These are phyloP conservation scores for Cyclophora punctaria DNA, from an alignment of 2,888 invertebrate species.

Conservation along the genomic window DNA sequence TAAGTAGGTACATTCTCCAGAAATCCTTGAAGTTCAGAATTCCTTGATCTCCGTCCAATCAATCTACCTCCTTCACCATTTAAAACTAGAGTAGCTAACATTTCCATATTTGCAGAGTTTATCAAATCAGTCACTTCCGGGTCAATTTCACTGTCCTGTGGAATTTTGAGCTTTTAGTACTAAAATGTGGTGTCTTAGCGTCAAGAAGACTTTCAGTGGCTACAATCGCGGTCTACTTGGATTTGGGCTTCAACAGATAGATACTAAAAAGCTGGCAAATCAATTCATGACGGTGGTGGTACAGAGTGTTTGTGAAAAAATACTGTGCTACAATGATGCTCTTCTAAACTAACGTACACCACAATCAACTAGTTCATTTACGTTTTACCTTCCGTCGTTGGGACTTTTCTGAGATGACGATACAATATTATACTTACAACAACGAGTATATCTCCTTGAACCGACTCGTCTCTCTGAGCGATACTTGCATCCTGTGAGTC, in stretches of 20 bases:
- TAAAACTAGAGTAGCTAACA: slow-evolving; percentile 90
- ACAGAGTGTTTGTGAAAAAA: slow-evolving; percentile 56
- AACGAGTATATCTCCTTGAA: slow-evolving; percentile 54
- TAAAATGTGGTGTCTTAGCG: not conserved
- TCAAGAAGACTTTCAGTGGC: slow-evolving; percentile 4
- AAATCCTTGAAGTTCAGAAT: slow-evolving; percentile 89
- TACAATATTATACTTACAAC: slow-evolving; percentile 61
- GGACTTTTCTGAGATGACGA: slow-evolving; percentile 43
- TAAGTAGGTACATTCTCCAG: slow-evolving; percentile 90
- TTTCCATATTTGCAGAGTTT: slow-evolving; percentile 88
- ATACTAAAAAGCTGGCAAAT: slow-evolving; percentile 71
- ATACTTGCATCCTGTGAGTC: slow-evolving; percentile 70
- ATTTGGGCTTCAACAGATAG: slow-evolving; percentile 37
- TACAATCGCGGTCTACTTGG: slow-evolving; percentile 42
- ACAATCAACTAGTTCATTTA: slow-evolving; percentile 58
- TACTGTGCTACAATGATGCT: slow-evolving; percentile 63
- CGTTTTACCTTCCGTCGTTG: slow-evolving; percentile 56
- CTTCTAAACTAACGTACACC: slow-evolving; percentile 63
- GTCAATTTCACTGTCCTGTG: slow-evolving; percentile 73
- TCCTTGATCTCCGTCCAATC: slow-evolving; percentile 79
- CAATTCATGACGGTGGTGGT: slow-evolving; percentile 61
- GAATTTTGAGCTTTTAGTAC: slow-evolving; percentile 16
- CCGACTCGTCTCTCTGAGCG: slow-evolving; percentile 48
- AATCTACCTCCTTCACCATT: slow-evolving; percentile 90
- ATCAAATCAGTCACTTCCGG: slow-evolving; percentile 80